Base-by-base conservation (phyloP, 2,797 vertebrate species). In the Streptopelia turtur region DNA sequence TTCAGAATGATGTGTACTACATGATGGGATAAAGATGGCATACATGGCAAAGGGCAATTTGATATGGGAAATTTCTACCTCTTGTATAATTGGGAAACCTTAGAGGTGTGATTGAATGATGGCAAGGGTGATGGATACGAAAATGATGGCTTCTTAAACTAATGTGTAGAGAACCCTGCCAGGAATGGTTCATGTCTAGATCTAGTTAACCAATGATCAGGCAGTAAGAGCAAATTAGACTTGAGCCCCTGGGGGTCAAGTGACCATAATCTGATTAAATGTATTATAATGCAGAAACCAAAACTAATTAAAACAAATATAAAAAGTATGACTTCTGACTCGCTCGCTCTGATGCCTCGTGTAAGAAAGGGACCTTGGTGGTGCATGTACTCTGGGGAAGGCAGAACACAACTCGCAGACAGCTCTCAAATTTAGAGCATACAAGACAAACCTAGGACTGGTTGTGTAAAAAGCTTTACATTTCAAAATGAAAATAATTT, bases 101-200 rank as follows among this genome's bases (percentile, higher is more conserved):
- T 68, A 93, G 85, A 96, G 96, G 96, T 97, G 96, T 95, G 95
- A 97, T 57, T 96, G 95, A 97, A 96, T 65, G 81, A 95, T 95
- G 93, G 50, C 86, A 89, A 82, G 60, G 77, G 86, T 96, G 96
- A 97, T 65, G 89, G 85, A 93, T 79, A 93, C 63, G 95, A 93
- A 96, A 93, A 95, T 97, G 96, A 97, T 96, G 95, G 93, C 94
- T 95, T 94, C 95, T 97, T 91, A 92, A 96, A 95, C 94, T 97
- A 97, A 97, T 97, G 78, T 94, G 96, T 78, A 95, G 90, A 93
- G 97, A 97, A 75, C 96, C 91, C 97, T 97, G 97, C 97, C 97
- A 97, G 96, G 93, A 97, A 93, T 22, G 65, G 94, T 97, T 97
- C 96, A 95, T 95, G 96, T 97, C 96, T 96, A 93, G 83, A 94